Evolutionary conservation across 2,888 invertebrate genomes (phyloP).

Genomic region (Ornithoptera priamus): DNA sequence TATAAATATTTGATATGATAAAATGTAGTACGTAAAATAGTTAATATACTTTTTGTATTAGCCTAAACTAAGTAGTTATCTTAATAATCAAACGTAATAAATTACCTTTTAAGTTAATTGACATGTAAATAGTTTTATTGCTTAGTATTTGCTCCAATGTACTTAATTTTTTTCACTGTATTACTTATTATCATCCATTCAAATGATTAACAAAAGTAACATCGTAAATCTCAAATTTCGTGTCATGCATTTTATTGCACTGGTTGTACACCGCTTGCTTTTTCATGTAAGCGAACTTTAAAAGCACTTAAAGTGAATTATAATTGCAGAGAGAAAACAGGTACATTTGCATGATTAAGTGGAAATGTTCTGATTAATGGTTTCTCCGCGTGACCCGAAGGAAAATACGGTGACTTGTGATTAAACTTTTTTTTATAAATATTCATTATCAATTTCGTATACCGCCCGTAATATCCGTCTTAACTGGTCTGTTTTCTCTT

Average conservation of each 20-base stretch:
- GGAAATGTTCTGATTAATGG: constrained; percentile 73
- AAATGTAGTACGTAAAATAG: too few relatives aligned
- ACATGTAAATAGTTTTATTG: background rate
- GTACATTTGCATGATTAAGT: constrained; percentile 63
- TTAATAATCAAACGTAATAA: too few relatives aligned
- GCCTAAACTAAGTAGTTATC: too few relatives aligned
- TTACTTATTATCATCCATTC: constrained; percentile 24
- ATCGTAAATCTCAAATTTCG: constrained; percentile 22
- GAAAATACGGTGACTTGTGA: constrained; percentile 64
- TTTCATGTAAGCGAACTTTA: constrained; percentile 28
- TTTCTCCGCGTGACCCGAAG: constrained; percentile 64
- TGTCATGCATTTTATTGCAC: constrained; percentile 25
- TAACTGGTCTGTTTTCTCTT: constrained; percentile 79
- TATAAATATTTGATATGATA: too few relatives aligned
- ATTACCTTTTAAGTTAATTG: too few relatives aligned
- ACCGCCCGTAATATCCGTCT: constrained; percentile 69
- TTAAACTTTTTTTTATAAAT: constrained; percentile 71
- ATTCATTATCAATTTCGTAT: constrained; percentile 77
- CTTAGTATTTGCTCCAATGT: constrained; percentile 13
- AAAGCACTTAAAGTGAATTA: constrained; percentile 50
- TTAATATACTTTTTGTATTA: too few relatives aligned
- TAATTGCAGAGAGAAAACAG: constrained; percentile 55
- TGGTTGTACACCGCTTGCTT: constrained; percentile 17
- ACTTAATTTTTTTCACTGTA: constrained; percentile 23
- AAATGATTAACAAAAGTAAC: constrained; percentile 20